Evolutionary conservation across 2,797 vertebrate species (phyloP), one percentile per base, ranked within the genome.

Genomic region (Cynodonichthys magdalenae): DNA sequence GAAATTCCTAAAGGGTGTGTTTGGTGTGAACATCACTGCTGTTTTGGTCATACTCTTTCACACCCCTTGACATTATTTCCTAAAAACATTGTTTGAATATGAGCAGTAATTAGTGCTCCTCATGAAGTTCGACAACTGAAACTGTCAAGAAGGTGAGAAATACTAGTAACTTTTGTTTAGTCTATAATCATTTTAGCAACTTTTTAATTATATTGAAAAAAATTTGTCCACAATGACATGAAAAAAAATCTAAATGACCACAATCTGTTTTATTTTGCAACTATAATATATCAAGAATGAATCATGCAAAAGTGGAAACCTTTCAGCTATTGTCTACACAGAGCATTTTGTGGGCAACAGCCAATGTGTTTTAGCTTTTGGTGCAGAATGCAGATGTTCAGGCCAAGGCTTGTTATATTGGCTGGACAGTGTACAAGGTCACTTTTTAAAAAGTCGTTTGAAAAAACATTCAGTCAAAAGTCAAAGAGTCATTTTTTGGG

Each of bases 71-170:
- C 56, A 53, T 29, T 7, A n/a, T 39, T 53, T 76, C 52, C 19
- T 52, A 2, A 11, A 58, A 64, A 50, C 42, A 42, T 51, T 42
- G 6, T 62, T 64, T 69, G 50, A 66, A 66, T 66, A 60, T n/a
- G 1, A n/a, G 49, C 3, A 46, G 39, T 52, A 59, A 55, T 53
- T 47, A 66, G 52, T 52, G 48, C 53, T 63, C 39, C 59, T 71
- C 34, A 75, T 66, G 53, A 41, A 59, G 3, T 14, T 12, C 10
- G 17, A 2, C 8, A 6, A 34, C 1, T 6, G 6, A 57, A 45
- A 31, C 14, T 12, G 11, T 39, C 2, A 39, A 39, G 3, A 1
- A 39, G 36, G 12, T 11, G 14, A 39, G 36, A 39, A 39, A 4
- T 36, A 36, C 2, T 39, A 12, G 14, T 39, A 14, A 14, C 3